Base-by-base conservation (phyloP, 2,797 vertebrate genomes). In the Tympanoctomys barrerae region DNA sequence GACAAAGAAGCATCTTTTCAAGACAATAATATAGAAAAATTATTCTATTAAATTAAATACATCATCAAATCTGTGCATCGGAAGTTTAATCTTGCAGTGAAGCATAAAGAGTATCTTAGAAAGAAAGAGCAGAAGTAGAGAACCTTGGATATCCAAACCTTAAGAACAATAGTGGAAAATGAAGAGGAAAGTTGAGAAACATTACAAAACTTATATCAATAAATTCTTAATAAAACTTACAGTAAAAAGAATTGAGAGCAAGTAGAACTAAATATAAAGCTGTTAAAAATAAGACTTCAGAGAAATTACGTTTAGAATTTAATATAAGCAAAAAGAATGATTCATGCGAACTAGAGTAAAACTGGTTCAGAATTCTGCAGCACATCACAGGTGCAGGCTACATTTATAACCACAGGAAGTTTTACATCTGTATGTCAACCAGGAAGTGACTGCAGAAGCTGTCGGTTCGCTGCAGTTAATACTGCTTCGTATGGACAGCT, bases 241-340 rank as follows among this genome's bases (percentile, higher is more conserved):
- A 78, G 12, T 33, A 24, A 1, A 0, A 3, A 2, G 24, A 46
- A 11, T 39, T 54, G n/a, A 7, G 8, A 2, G 2, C 7, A 78
- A 24, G 5, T 21, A 6, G 61, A 39, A 18, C n/a, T 3, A 49
- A 28, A n/a, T 9, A 26, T 11, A 28, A 66, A 7, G 52, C 2
- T 13, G 3, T 52, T 68, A 52, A 68, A 49, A 85, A 10, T 49
- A 68, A 13, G 11, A 24, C 62, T n/a, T 49, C 19, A 64, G 11
- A 85, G 5, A 85, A 70, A 54, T 85, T 68, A 52, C 2, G 18
- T 52, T 70, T 70, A 36, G 64, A 12, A 49, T n/a, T 68, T 85
- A 54, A 54, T 70, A 36, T 85, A 22, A 52, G 46, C 64, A 85
- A 68, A 85, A 24, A 64, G 14, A 70, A 70, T 52, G 46, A 85